phyloP scores from a whole-genome alignment of 2,797 vertebrate species.

The Melanotaenia boesemani region DNA sequence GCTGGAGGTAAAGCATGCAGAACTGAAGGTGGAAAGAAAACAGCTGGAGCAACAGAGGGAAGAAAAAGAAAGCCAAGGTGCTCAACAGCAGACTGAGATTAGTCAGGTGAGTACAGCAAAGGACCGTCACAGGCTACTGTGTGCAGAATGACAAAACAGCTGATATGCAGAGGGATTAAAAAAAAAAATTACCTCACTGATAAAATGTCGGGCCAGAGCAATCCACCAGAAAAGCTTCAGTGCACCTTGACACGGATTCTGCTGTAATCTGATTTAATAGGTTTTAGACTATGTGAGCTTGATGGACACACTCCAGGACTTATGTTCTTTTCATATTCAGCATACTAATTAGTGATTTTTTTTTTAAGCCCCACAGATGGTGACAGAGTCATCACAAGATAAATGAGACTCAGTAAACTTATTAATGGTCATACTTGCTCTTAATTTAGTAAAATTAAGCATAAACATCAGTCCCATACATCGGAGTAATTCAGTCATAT shows the following conservation, averaged over 20 bases:
- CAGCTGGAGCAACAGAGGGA: conserved; percentile 95
- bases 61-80: conserved; percentile 91
- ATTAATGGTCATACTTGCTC: no score
- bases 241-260: background rate
- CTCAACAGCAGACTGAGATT: conserved; percentile 94
- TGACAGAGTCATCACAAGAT: no score
- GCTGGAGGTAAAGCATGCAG: conserved; percentile 90
- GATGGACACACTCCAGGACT: no score
- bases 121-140: background rate
- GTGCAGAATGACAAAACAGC: background rate
- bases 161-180: background rate
- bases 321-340: no score
- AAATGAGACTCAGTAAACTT: no score
- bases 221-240: background rate
- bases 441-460: no score
- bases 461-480: no score
- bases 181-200: no score
- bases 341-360: no score
- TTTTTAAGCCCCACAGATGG: no score
- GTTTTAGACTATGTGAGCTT: background rate
- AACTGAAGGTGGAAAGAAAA: conserved; percentile 92
- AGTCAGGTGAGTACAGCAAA: conserved; percentile 85
- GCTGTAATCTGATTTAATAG: background rate
- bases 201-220: background rate
- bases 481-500: no score